Evolutionary conservation across 2,113 vertebrate species (phyloP), one percentile per base, ranked within the genome.

Genomic region (Tympanuchus pallidicinctus): DNA sequence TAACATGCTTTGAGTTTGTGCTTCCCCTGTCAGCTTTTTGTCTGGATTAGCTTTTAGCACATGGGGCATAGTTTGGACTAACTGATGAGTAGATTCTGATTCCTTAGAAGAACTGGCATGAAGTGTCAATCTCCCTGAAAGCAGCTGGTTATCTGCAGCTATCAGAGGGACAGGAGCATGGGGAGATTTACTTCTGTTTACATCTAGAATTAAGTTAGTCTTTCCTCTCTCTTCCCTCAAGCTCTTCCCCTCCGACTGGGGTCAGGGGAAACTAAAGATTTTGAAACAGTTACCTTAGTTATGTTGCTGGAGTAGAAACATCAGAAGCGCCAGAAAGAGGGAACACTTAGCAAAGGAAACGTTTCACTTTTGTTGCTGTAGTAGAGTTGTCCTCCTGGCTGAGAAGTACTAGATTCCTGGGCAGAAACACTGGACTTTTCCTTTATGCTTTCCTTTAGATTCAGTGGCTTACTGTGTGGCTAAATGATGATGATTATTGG

Each of bases 11-110:
- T 36, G 61, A 7, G 38, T 66, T 77, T 80, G 40, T 8, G 16
- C 82, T 83, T 76, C 32, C 14, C 13, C 45, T 91, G 13, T 66
- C 78, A 54, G 34, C n/a, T 85, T 75, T 81, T 78, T 50, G 56
- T 77, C 32, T 48, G 25, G 54, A 47, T 77, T 32, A n/a, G 36
- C 27, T 85, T 85, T 94, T 88, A 52, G 83, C 91, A 63, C 54
- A 57, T 82, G 11, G 48, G 64, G 25, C 19, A 57, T 43, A 86
- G 88, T 52, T 30, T 43, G 63, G 47, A 13, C 11, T 64, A 42
- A 71, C 32, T 70, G 82, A 66, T 76, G 38, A 77, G 42, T 22
- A 66, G 56, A 66, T 88, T 61, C 13, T n/a, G 42, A 32, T 64
- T 72, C 75, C 63, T 70, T 45, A 45, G 42, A 78, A 66, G 36